Evolutionary conservation across 2,888 invertebrate species (phyloP).

Genomic region (Pristionchus fissidentatus): DNA sequence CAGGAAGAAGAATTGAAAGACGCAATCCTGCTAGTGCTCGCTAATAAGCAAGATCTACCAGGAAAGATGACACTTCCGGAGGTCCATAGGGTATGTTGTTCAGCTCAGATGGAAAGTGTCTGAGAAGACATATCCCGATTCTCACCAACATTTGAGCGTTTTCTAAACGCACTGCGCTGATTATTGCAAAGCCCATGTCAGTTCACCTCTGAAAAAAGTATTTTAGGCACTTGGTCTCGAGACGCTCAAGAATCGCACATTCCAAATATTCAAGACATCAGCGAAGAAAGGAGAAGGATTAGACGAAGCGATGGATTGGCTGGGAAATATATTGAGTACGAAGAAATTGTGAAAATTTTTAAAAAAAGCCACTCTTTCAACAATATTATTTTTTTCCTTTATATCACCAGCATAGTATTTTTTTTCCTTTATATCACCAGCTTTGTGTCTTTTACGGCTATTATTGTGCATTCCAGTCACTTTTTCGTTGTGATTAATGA

Average conservation of each 20-base stretch:
- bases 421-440: conserved; percentile 19
- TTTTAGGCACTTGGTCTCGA: conserved; percentile 94
- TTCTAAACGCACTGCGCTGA: not conserved
- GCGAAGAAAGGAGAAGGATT: conserved; percentile 96
- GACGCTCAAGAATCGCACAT: conserved; percentile 92
- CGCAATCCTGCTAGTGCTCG: conserved; percentile 92
- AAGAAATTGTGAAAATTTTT: not conserved
- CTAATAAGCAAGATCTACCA: conserved; percentile 98
- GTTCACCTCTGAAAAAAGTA: conserved; percentile 76
- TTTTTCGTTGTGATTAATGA: conserved; percentile 7
- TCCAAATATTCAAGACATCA: conserved; percentile 98
- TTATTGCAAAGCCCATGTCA: no score
- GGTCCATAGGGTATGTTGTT: conserved; percentile 82
- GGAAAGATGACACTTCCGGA: conserved; percentile 95
- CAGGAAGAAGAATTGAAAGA: conserved; percentile 95
- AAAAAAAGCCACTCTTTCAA: not conserved
- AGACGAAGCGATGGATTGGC: conserved; percentile 99
- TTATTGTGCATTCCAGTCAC: not conserved
- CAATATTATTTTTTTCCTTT: not conserved
- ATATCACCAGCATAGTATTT: not conserved
- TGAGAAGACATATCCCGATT: not conserved
- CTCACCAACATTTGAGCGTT: no score
- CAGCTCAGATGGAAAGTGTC: no score
- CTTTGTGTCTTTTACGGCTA: conserved; percentile 23
- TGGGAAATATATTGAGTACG: conserved; percentile 51